Conservation (phyloP, 2,113 vertebrate species). For the Ploceus nigricollis region DNA sequence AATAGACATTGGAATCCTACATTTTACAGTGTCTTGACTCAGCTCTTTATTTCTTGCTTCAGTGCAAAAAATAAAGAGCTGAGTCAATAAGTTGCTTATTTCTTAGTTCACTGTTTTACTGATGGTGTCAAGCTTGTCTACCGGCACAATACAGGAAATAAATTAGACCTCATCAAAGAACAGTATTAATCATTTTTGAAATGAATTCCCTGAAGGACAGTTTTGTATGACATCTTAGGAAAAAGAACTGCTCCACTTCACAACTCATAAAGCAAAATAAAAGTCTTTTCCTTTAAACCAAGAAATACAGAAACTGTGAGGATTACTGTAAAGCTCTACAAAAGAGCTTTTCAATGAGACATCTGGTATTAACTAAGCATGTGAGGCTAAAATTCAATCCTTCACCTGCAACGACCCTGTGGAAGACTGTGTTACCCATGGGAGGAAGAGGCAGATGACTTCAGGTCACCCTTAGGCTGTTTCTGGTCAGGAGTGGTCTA, state of each 20-base stretch:
- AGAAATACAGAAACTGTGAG: conserved; percentile 1
- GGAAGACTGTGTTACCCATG: neutral
- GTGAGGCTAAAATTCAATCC: neutral
- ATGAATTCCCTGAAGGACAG: neutral
- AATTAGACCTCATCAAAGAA: conserved; percentile 15
- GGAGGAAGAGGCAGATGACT: conserved; percentile 18
- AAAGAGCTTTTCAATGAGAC: conserved; percentile 42
- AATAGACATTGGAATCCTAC: neutral
- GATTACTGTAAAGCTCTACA: conserved; percentile 23
- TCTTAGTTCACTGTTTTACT: neutral
- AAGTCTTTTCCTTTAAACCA: neutral
- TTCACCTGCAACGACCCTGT: conserved; percentile 32
- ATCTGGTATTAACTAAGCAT: conserved; percentile 51
- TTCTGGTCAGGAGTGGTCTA: neutral
- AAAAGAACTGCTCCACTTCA: neutral
- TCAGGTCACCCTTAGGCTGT: neutral
- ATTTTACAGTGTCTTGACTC: neutral
- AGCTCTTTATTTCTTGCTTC: neutral
- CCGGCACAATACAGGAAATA: neutral
- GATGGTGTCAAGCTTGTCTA: neutral
- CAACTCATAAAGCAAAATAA: conserved; percentile 2
- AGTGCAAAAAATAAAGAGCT: too few species aligned
- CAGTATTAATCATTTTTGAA: neutral
- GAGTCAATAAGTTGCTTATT: too few species aligned
- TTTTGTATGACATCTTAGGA: neutral